Evolutionary conservation across 2,888 invertebrate species (phyloP).

Genomic region (Atrina japonica): DNA sequence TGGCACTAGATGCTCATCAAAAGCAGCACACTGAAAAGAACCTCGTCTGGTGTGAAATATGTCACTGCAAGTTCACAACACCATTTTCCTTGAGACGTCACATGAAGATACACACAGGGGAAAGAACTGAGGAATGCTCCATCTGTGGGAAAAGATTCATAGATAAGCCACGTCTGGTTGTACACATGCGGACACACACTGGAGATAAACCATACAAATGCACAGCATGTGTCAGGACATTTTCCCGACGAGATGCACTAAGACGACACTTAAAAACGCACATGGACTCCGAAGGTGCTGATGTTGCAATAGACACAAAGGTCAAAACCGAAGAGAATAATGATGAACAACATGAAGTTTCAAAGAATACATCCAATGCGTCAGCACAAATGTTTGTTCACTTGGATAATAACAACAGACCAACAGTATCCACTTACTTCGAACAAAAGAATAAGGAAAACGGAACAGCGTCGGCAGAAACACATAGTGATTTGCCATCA

Average conservation of each 20-base stretch:
- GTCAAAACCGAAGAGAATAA: neutral
- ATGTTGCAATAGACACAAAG: neutral
- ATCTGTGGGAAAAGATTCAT: conserved; percentile 36
- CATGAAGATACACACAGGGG: conserved; percentile 36
- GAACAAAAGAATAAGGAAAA: neutral
- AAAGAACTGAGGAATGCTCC: conserved; percentile 23
- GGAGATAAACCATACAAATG: conserved; percentile 23
- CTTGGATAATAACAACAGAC: conserved; percentile 12
- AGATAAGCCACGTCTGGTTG: conserved; percentile 26
- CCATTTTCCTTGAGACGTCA: conserved; percentile 25
- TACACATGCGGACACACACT: conserved; percentile 27
- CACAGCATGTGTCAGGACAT: conserved; percentile 16
- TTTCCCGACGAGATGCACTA: conserved; percentile 19
- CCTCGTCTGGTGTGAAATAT: conserved; percentile 26
- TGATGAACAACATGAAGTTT: conserved; percentile 4
- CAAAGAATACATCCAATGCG: conserved; percentile 3
- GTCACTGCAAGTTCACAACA: conserved; percentile 28
- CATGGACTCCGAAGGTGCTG: neutral
- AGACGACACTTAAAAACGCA: conserved; percentile 18
- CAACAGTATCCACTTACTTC: neutral
- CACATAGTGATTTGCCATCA: neutral
- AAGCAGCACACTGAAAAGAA: conserved; percentile 18
- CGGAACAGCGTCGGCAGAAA: neutral
- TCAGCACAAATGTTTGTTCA: conserved; percentile 11
- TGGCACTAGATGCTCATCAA: conserved; percentile 14